Evolutionary conservation across 2,888 invertebrate genomes (phyloP).

Genomic region (Agonopterix alstromeriana): DNA sequence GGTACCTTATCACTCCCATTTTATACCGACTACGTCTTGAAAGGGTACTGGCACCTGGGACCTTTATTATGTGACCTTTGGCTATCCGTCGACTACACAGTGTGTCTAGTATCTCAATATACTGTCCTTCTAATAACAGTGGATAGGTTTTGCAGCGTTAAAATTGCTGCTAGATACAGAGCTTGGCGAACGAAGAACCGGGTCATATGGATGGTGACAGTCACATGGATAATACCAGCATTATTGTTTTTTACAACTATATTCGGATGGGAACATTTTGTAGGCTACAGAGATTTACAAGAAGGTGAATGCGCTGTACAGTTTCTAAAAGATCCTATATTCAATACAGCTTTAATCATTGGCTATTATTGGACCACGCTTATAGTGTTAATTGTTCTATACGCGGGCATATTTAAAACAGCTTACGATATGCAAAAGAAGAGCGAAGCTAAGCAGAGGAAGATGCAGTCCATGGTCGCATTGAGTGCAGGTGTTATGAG

Average conservation of each 20-base stretch:
- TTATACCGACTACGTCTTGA: constrained; percentile 97
- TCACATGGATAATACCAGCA: constrained; percentile 98
- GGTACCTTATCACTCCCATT: constrained; percentile 99
- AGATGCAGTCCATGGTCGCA: constrained; percentile 97
- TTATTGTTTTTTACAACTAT: constrained; percentile 98
- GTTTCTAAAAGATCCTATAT: constrained; percentile 97
- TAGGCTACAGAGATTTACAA: constrained; percentile 91
- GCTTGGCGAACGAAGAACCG: constrained; percentile 97
- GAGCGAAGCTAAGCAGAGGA: constrained; percentile 96
- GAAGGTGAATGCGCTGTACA: constrained; percentile 96
- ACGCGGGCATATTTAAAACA: constrained; percentile 97
- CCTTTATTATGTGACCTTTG: constrained; percentile 97
- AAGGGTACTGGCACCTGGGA: constrained; percentile 98
- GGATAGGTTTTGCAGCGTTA: constrained; percentile 98
- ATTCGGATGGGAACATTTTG: constrained; percentile 99
- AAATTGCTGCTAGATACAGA: constrained; percentile 97
- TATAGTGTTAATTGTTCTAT: constrained; percentile 95
- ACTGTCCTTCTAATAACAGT: constrained; percentile 99
- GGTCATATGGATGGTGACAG: constrained; percentile 96
- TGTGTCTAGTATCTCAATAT: constrained; percentile 98
- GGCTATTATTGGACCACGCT: constrained; percentile 99
- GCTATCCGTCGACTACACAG: constrained; percentile 99
- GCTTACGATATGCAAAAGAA: constrained; percentile 98
- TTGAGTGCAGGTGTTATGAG: constrained; percentile 93
- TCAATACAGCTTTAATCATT: constrained; percentile 97